Conservation (phyloP, 2,888 invertebrate species). For the Deilephila elpenor region DNA sequence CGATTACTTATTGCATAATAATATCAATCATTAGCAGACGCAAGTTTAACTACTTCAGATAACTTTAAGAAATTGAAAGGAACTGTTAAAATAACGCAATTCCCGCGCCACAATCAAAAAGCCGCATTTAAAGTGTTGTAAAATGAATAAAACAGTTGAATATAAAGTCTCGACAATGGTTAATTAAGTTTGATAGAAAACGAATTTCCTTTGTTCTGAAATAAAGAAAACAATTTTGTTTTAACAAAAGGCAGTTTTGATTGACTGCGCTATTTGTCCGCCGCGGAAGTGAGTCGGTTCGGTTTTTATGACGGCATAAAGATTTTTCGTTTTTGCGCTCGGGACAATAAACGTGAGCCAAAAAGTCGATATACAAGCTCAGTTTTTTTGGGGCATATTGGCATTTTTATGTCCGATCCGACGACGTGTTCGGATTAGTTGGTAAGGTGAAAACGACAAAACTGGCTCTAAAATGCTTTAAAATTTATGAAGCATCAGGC, state of each 20-base stretch:
- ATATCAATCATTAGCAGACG: too few species aligned
- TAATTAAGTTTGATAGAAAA: slow-evolving; percentile 60
- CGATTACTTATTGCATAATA: too few species aligned
- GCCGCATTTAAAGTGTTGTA: not conserved
- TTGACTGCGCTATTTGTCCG: slow-evolving; percentile 45
- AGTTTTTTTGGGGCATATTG: not conserved
- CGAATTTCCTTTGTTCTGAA: slow-evolving; percentile 55
- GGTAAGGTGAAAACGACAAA: too few species aligned
- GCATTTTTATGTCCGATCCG: not conserved
- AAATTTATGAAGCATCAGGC: too few species aligned
- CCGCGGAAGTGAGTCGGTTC: slow-evolving; percentile 30
- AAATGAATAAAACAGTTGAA: not conserved
- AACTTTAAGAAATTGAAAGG: too few species aligned
- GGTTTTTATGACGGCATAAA: slow-evolving; percentile 25
- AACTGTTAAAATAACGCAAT: too few species aligned
- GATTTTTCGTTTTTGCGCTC: slow-evolving; percentile 12
- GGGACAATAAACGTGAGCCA: not conserved
- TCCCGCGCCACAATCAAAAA: not conserved
- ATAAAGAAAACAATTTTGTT: slow-evolving; percentile 49
- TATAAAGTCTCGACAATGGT: slow-evolving; percentile 47
- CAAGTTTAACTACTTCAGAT: too few species aligned
- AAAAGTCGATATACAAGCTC: not conserved
- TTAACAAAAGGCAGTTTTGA: slow-evolving; percentile 48
- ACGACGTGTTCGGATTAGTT: not conserved
- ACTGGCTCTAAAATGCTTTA: too few species aligned